Base-by-base conservation (phyloP, 2,797 vertebrate species). In the Esox masquinongy region DNA sequence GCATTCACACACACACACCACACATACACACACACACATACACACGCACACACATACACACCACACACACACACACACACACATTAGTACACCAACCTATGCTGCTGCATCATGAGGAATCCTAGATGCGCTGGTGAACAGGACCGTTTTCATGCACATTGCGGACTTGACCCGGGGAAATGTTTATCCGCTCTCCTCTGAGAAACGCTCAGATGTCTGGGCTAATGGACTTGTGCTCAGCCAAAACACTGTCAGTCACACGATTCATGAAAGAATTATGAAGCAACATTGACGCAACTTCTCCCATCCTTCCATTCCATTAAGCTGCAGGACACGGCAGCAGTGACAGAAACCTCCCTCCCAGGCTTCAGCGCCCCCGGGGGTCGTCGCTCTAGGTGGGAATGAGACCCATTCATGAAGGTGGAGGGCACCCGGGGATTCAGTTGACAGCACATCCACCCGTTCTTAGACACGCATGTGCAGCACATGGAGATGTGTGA, bases 281-380 rank as follows among this genome's bases (percentile, higher is more conserved):
- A 47, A 8, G 43, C 8, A 24, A 1, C 56, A 26, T 2, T 12
- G 3, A 61, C 19, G 22, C 36, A 2, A 17, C 47, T 24, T 80
- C 76, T 80, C 81, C 80, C 34, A 71, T 90, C 85, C 90, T 89
- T 89, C 86, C 83, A 43, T 77, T 86, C 86, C 86, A 90, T 91
- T 90, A 87, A 85, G 86, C 84, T 73, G 73, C 11, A 16, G 68
- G 71, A 87, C 82, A 83, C 83, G 80, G 87, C 34, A 2, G 85
- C 83, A 84, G 86, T 84, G 79, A 68, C 19, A 74, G 29, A 77
- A 81, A 50, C 80, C 19, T 79, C 77, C 79, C 77, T 75, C 85
- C 84, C 26, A 81, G 70, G 87, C 83, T 75, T 70, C 77, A 31
- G 81, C 71, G 77, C 69, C 82, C 76, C 66, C 74, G 64, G 82